Evolutionary conservation across 2,888 invertebrate species (phyloP).

Genomic region (Macroteleia sp.): DNA sequence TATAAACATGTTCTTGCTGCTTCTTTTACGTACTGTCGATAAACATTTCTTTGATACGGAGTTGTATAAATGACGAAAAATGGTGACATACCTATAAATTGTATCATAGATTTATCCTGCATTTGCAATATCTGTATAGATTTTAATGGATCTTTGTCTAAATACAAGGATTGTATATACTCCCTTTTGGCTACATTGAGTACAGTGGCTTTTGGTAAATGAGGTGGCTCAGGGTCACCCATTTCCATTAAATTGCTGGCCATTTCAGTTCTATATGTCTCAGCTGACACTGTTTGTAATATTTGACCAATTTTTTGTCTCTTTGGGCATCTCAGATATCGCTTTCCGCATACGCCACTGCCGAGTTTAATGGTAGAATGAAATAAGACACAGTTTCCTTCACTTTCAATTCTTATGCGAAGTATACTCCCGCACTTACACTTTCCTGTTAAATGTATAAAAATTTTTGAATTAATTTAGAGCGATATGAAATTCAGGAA

Average conservation of each 20-base stretch:
- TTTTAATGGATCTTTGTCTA: not conserved
- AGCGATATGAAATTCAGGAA: no score
- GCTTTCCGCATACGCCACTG: no score
- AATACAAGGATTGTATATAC: not conserved
- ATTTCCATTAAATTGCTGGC: not conserved
- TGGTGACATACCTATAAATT: not conserved
- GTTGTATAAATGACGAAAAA: not conserved
- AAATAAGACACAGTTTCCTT: no score
- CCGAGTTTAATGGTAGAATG: no score
- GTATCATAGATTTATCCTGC: not conserved
- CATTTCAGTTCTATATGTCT: no score
- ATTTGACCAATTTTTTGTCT: no score
- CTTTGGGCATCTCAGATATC: no score
- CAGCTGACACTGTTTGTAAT: no score
- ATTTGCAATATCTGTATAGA: not conserved
- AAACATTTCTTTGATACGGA: not conserved
- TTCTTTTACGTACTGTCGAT: not conserved
- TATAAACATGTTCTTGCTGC: not conserved
- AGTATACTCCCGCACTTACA: no score
- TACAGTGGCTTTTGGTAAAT: not conserved
- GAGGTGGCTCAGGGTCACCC: slow-evolving; percentile 37
- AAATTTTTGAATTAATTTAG: no score
- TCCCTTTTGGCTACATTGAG: slow-evolving; percentile 8
- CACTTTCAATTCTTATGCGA: no score
- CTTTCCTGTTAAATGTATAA: no score